phyloP scores from a whole-genome alignment of 92 coral and sea anemone genomes.

The Parazoanthus swiftii region DNA sequence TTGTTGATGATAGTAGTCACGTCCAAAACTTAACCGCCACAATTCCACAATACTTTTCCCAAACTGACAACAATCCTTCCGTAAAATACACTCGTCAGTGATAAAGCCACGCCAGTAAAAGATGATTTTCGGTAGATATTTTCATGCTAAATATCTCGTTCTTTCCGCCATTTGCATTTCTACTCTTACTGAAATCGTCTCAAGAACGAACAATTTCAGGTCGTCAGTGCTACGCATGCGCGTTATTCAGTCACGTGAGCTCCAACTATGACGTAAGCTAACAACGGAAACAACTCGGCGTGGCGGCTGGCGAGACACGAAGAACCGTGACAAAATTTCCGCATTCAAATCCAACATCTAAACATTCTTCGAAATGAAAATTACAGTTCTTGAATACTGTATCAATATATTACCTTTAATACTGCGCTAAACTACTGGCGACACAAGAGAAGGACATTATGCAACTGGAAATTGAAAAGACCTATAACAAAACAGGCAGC shows the following conservation, averaged over 20 bases:
- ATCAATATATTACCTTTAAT: background rate
- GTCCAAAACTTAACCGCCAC: conserved; percentile 35
- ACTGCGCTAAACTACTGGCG: background rate
- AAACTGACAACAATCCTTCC: conserved; percentile 26
- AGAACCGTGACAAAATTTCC: conserved; percentile 25
- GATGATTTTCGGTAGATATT: conserved; percentile 42
- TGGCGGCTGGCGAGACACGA: background rate
- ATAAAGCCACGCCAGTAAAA: conserved; percentile 41
- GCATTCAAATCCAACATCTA: conserved; percentile 20
- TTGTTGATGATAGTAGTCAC: conserved; percentile 27
- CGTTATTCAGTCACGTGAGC: conserved; percentile 33
- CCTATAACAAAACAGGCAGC: conserved; percentile 23
- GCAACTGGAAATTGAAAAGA: background rate
- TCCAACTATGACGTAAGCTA: conserved; percentile 32
- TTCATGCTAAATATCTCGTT: conserved; percentile 41
- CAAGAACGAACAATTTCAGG: conserved; percentile 39
- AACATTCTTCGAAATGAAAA: conserved; percentile 22
- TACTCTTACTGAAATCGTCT: conserved; percentile 20
- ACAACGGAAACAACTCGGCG: conserved; percentile 35
- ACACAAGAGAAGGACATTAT: conserved; percentile 3
- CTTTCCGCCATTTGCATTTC: conserved; percentile 42
- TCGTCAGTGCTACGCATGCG: conserved; percentile 32
- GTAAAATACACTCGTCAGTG: conserved; percentile 24
- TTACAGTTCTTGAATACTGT: background rate
- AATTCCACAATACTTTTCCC: conserved; percentile 18